Base-by-base conservation (phyloP, 2,797 vertebrate species). In the Anabas testudineus region DNA sequence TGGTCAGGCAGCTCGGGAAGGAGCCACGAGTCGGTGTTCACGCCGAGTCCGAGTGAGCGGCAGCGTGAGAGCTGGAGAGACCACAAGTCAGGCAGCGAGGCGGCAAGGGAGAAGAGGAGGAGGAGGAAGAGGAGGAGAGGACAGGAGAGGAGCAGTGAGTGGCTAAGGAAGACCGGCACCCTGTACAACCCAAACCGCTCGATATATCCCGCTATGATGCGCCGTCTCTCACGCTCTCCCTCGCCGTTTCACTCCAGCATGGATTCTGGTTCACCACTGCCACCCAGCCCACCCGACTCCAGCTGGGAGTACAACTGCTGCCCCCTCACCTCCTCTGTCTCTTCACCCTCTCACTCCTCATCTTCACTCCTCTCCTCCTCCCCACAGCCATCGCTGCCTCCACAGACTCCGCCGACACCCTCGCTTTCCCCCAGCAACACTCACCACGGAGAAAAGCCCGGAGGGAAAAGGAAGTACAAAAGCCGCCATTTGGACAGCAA, bases 391-490 rank as follows among this genome's bases (percentile, higher is more conserved):
- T 22, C 60, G 0, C 28, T 45, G 2, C 49, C 36, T 1, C 60
- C 65, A 0, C 69, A 5, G 6, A 54, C 76, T 0, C 84, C 75
- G 0, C 79, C 71, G 0, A 42, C 64, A 0, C 68, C 78, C 1
- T 48, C 67, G 0, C 46, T 41, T 16, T 77, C 81, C 12, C 67
- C 83, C 3, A 0, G 52, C 1, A 12, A 46, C 28, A 0, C n/a
- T 0, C 73, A 74, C 60, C 67, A 73, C 5, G 42, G 57, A 5
- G 96, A 97, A 66, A 98, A 98, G 28, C 96, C 96, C 0, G 88
- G 96, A 4, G 97, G 97, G 3, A 98, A 98, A 86, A 94, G 96
- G 81, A 98, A 97, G 71, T 97, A 96, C 37, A 98, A 98, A 90
- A 97, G 95, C 61, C 94, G 94, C 0, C 96, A 97, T 78, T 91